Evolutionary conservation across 2,113 vertebrate species (phyloP).

Genomic region (Dasyornis broadbenti): DNA sequence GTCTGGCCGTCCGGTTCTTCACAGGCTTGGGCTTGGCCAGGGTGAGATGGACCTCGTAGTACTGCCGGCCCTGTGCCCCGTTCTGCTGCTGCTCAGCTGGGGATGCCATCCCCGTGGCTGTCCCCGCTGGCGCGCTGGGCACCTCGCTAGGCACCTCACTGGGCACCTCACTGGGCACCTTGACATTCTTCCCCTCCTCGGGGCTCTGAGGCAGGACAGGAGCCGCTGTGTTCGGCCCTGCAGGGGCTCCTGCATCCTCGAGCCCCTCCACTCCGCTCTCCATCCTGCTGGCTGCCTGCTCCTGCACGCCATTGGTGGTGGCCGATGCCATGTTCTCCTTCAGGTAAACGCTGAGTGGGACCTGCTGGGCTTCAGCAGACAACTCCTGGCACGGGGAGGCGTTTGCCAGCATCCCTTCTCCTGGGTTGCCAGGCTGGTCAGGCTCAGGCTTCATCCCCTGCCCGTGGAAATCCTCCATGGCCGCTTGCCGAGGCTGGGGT

Average conservation of each 20-base stretch:
- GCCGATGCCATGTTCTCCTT: conserved; percentile 70
- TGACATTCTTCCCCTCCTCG: not conserved
- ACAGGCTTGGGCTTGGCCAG: conserved; percentile 76
- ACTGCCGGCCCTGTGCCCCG: conserved; percentile 14
- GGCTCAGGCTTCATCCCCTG: not conserved
- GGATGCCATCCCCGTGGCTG: not conserved
- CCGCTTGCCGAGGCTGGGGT: not conserved
- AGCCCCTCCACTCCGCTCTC: not conserved
- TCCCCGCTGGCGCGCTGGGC: not conserved
- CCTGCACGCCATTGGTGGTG: conserved; percentile 61
- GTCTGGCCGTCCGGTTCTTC: conserved; percentile 88
- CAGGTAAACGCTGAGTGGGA: conserved; percentile 71
- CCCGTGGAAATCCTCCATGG: conserved; percentile 73
- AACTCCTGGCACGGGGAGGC: not conserved
- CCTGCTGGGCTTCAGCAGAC: not conserved
- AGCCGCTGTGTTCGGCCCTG: fast-evolving
- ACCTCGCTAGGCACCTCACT: not conserved
- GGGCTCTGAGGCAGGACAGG: not conserved
- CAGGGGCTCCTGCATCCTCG: not conserved
- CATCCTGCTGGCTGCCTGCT: not conserved
- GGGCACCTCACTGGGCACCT: not conserved
- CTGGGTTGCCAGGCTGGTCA: not conserved
- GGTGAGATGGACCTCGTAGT: conserved; percentile 75
- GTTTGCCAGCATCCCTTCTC: conserved; percentile 30
- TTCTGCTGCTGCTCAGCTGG: not conserved